Percentiles rank a stretch among this genome's conserved stretches.
Evolutionary conservation across 2,888 invertebrate genomes (phyloP).

Genomic region (Agrotis puta): DNA sequence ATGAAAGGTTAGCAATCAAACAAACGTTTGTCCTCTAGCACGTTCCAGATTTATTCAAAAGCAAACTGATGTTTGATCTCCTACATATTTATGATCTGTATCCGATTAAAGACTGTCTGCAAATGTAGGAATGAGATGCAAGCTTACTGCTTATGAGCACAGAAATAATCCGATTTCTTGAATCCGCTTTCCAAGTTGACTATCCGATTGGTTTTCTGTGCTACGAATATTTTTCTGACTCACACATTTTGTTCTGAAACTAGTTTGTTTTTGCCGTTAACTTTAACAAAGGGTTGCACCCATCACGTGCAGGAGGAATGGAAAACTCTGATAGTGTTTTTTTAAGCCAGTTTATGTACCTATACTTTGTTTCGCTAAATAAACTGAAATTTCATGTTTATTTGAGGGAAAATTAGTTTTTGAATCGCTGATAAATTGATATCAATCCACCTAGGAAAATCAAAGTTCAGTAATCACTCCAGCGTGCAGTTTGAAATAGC

Average conservation of each 20-base stretch:
- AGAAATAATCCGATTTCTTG: slow-evolving; percentile 37
- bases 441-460: no score
- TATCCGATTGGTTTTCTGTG: slow-evolving; percentile 8
- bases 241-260: neutral
- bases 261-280: neutral
- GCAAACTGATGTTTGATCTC: slow-evolving; percentile 28
- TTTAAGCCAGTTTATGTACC: neutral
- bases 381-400: neutral
- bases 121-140: slow-evolving; percentile 34
- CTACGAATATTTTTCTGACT: slow-evolving; percentile 1
- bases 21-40: neutral
- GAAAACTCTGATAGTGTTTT: neutral
- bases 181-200: slow-evolving; percentile 16
- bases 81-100: slow-evolving; percentile 38
- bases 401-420: neutral
- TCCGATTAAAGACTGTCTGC: slow-evolving; percentile 32
- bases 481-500: no score
- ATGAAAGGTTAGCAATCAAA: neutral
- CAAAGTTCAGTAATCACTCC: no score
- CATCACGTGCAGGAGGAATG: neutral
- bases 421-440: no score
- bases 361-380: no score
- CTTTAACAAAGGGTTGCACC: neutral
- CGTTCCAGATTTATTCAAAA: slow-evolving; percentile 15
- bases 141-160: slow-evolving; percentile 13